Percentiles rank a stretch among this genome's conserved stretches.
phyloP scores from a whole-genome alignment of 2,113 vertebrate species.

The Chaenocephalus aceratus region DNA sequence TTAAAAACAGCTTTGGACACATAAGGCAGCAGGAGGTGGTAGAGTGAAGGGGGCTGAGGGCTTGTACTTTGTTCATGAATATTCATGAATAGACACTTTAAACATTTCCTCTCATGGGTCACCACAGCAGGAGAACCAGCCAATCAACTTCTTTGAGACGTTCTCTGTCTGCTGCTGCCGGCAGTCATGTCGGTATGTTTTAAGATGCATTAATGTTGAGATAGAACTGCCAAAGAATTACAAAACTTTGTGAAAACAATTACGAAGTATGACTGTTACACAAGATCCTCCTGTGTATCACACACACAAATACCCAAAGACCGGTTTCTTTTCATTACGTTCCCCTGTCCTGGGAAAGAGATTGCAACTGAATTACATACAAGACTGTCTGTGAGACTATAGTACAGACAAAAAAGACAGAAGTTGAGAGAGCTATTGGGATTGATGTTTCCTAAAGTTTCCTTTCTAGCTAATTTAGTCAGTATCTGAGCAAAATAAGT shows the following conservation, averaged over 20 bases:
- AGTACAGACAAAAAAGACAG: neutral
- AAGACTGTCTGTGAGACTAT: neutral
- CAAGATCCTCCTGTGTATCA: neutral
- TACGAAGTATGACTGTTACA: neutral
- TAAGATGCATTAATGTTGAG: neutral
- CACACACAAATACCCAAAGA: neutral
- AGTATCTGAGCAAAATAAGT: too few species aligned
- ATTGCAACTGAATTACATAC: neutral
- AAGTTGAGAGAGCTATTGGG: neutral
- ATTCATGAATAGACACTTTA: constrained; percentile 76
- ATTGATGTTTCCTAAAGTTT: neutral
- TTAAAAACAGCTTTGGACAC: constrained; percentile 80
- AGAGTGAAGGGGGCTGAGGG: constrained; percentile 12
- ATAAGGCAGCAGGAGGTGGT: constrained; percentile 56
- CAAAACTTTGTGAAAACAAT: constrained; percentile 5
- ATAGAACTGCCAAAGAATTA: constrained; percentile 10
- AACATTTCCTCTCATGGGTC: constrained; percentile 67
- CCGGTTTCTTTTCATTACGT: neutral
- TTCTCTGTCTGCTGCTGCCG: constrained; percentile 22
- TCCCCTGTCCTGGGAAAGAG: neutral
- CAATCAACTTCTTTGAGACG: constrained; percentile 61
- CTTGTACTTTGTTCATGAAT: constrained; percentile 70
- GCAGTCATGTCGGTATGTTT: constrained; percentile 17
- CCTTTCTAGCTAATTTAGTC: too few species aligned
- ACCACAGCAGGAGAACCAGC: constrained; percentile 54